Conservation (phyloP, 1,140 invertebrate genomes). For the Bombus terrestris region DNA sequence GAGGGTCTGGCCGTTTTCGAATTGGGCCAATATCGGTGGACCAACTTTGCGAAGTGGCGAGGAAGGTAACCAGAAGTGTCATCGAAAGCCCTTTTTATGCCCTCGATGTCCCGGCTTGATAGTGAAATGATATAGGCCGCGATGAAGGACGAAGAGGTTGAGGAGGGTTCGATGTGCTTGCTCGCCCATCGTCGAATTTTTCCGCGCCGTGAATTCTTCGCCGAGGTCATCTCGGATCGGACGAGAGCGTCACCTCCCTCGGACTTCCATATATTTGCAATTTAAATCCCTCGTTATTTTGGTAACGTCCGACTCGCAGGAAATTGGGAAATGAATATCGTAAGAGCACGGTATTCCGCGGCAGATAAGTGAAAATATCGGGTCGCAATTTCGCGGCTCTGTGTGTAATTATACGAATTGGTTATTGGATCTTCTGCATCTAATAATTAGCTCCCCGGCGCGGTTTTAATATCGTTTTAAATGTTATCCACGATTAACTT, state of each 20-base stretch:
- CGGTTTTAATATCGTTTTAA: neutral
- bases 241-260: neutral
- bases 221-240: neutral
- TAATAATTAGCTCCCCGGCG: neutral
- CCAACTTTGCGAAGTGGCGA: constrained; percentile 25
- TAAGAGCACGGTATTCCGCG: no score
- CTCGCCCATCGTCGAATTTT: neutral
- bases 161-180: constrained; percentile 1
- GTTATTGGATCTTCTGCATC: neutral
- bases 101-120: constrained; percentile 47
- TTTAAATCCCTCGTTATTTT: constrained; percentile 14
- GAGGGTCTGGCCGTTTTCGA: constrained; percentile 54
- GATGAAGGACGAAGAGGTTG: neutral
- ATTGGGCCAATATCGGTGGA: constrained; percentile 64
- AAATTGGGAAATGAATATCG: constrained; percentile 26
- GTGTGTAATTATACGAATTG: constrained; percentile 1
- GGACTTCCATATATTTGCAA: constrained; percentile 6
- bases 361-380: constrained; percentile 10
- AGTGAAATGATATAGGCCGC: constrained; percentile 54
- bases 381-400: neutral
- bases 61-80: constrained; percentile 47
- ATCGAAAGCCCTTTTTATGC: constrained; percentile 58
- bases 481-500: neutral
- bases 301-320: neutral
- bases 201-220: neutral